A percentile compares a stretch with the other conserved stretches of the same genome.
phyloP scores from a whole-genome alignment of 1,140 invertebrate genomes.

The Lepidurus arcticus region DNA sequence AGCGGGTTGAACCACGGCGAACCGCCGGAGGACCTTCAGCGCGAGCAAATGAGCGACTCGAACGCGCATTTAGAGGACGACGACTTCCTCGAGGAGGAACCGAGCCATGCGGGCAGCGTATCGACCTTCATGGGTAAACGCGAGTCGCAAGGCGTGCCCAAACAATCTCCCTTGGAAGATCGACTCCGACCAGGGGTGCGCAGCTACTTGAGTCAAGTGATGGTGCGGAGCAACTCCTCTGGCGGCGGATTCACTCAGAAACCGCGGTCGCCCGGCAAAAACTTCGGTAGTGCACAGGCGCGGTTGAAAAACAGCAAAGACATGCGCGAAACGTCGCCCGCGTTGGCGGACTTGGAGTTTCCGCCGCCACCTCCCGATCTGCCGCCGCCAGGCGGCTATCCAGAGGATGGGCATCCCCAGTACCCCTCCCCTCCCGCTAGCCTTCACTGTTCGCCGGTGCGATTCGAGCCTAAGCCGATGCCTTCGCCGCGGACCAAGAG shows the following conservation, averaged over 20 bases:
- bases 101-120: neutral
- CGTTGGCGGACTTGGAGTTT: constrained; percentile 74
- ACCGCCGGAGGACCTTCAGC: constrained; percentile 33
- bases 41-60: constrained; percentile 29
- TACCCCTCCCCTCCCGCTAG: constrained; percentile 34
- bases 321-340: constrained; percentile 41
- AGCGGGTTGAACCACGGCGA: constrained; percentile 53
- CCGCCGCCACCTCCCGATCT: constrained; percentile 63
- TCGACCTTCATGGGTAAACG: neutral
- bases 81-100: neutral
- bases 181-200: constrained; percentile 25
- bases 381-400: constrained; percentile 36
- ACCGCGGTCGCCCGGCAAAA: constrained; percentile 44
- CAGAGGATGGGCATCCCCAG: constrained; percentile 26
- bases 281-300: constrained; percentile 22
- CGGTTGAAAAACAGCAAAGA: constrained; percentile 1
- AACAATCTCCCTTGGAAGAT: neutral
- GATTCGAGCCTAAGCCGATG: constrained; percentile 19
- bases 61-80: constrained; percentile 8
- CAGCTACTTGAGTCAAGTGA: constrained; percentile 1
- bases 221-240: constrained; percentile 22
- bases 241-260: constrained; percentile 49
- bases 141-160: neutral
- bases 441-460: constrained; percentile 32
- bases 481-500: constrained; percentile 35